Base-by-base conservation (phyloP, 2,797 vertebrate genomes). In the Pempheris klunzingeri region DNA sequence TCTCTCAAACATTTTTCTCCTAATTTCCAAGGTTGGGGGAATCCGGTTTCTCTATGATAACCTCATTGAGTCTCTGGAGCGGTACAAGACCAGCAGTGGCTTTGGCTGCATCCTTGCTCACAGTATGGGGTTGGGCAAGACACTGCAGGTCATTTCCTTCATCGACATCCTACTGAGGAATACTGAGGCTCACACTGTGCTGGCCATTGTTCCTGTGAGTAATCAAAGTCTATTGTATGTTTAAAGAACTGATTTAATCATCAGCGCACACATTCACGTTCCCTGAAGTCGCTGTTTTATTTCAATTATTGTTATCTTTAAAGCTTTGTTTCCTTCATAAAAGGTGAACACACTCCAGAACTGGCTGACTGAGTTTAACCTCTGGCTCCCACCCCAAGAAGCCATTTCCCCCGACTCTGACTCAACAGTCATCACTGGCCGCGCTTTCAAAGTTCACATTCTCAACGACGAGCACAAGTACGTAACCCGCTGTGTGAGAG, bases 401-500 rank as follows among this genome's bases (percentile, higher is more conserved):
- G 90, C 94, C 54, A 91, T 99, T 78, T 87, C 96, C 68, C 94
- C 95, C 8, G 96, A 97, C 82, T 94, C 89, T n/a, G 95, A 98
- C 88, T 94, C 96, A 20, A 87, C 93, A 68, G 72, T 96, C 34
- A 24, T 96, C 67, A 92, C 90, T 43, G 97, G 97, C 24, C 97
- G 98, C 55, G 64, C 88, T 73, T 99, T 99, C 90, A 99, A 96
- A 94, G 98, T 99, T 90, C 96, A 98, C 87, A 98, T 99, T 88
- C 94, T 99, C 86, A 99, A 98, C 39, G 98, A 99, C 74, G 98
- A 99, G 94, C 97, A 99, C 95, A 99, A 99, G 98, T 99, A 95
- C 18, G 97, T 83, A 34, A 43, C 18, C 7, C 4, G 12, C 46
- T 70, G 28, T 57, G 4, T 61, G 18, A 11, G 1, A 4, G 20